Base-by-base conservation (phyloP, 2,113 vertebrate species). In the Peromyscus leucopus region DNA sequence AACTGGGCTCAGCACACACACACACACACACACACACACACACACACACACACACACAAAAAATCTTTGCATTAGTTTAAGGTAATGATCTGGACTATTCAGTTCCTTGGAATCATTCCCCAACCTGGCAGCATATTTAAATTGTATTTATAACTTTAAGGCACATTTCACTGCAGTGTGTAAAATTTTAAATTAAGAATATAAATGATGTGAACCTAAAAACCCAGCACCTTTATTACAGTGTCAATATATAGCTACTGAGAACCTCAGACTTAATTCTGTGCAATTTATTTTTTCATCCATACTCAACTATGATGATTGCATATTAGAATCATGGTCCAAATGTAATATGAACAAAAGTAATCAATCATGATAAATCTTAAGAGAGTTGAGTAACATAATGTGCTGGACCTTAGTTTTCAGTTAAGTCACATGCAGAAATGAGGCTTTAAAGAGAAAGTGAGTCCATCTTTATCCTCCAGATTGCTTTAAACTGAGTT, bases 351-450 rank as follows among this genome's bases (percentile, higher is more conserved):
- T 78, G 36, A 94, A 82, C 17, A 69, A 95, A 92, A 72, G 59
- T 95, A 95, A n/a, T 16, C 87, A 74, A 69, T 96, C 97, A 46
- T 94, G 59, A 39, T 75, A 93, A 95, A 97, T 96, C 95, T 98
- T 88, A 94, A 97, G 79, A 21, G 11, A 69, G 4, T 89, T 46
- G 42, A 42, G 17, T 59, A 79, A 96, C 86, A 95, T 28, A 90
- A 67, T 96, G 95, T 96, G 57, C 39, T 88, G 76, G 24, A 94
- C 42, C 51, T 96, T 94, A 90, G 96, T 84, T 79, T 97, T 89
- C 83, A 19, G 78, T 93, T 98, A 97, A 97, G 0, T 4, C 96
- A 79, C 59, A 67, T 28, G 59, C 12, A 36, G 91, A 88, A 96
- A 31, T 78, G 42, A 97, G 95, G 55, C 36, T 22, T 93, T 90